Base-by-base conservation (phyloP, 2,888 invertebrate genomes). In the Chouioia cunea region DNA sequence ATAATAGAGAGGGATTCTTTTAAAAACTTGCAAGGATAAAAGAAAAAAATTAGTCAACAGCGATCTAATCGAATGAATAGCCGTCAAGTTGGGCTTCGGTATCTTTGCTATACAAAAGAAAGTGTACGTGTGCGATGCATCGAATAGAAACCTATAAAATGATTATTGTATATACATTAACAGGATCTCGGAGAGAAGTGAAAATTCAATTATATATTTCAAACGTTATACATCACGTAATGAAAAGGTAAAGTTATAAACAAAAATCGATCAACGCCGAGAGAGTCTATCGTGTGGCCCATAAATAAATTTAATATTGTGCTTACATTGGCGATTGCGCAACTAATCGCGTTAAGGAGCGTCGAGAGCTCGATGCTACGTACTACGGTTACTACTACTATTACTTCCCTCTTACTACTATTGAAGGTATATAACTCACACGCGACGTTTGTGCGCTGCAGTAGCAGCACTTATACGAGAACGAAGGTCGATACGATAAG, bases 271-370 rank as follows among this genome's bases (percentile, higher is more conserved):
- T 36, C n/a, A n/a, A n/a, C n/a, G n/a, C n/a, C n/a, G n/a, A 12
- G 4, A 44, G 16, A 57, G 18, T 6, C 20, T 0, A 18, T 20
- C 66, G 69, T 44, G 65, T 74, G 75, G 68, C 76, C 75, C 76
- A 79, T 77, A 78, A 79, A 79, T 79, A 78, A 79, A 80, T 78
- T 79, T 78, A 80, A 80, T 79, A 80, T 79, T 79, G 79, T 79
- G 78, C 78, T 79, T 79, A 78, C 77, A 79, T 75, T 74, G 70
- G 20, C 59, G 77, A 77, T 79, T 79, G 79, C 77, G 77, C 78
- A 79, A 79, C 76, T 75, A 77, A 77, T 77, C 77, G 75, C 75
- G 69, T 78, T 77, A 76, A 73, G 57, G 36, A 53, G 20, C 60
- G 36, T 36, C 36, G 36, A 36, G 36, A 10, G 10, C 36, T 36